Evolutionary conservation across 2,113 vertebrate species (phyloP).

Genomic region (Pelusios castaneus): DNA sequence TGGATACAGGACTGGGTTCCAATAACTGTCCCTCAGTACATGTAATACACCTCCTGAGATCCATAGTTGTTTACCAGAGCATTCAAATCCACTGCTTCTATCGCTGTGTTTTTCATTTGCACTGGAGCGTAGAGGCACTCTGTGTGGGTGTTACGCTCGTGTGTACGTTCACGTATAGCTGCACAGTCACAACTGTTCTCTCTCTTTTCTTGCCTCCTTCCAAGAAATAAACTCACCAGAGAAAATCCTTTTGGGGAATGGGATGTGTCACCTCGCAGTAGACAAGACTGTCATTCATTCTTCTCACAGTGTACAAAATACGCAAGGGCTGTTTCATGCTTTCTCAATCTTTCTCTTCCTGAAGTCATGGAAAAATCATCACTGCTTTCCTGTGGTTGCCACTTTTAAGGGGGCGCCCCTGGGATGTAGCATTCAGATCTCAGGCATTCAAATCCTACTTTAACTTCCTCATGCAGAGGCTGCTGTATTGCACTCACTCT

Average conservation of each 20-base stretch:
- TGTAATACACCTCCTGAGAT: background rate
- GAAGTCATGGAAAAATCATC: background rate
- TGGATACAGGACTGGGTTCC: background rate
- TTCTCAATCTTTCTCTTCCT: background rate
- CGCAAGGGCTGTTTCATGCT: background rate
- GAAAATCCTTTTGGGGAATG: background rate
- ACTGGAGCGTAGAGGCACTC: conserved; percentile 87
- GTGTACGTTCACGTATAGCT: conserved; percentile 85
- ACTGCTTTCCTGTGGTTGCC: no score
- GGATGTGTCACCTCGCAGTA: background rate
- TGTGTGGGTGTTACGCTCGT: conserved; percentile 79
- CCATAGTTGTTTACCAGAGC: conserved; percentile 80
- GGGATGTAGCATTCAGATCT: background rate
- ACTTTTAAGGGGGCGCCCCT: background rate
- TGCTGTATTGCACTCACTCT: background rate
- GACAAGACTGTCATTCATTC: background rate
- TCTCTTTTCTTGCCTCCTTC: background rate
- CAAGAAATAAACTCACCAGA: background rate
- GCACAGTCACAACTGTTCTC: background rate
- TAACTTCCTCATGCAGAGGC: background rate
- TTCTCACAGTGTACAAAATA: background rate
- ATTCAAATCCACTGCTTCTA: conserved; percentile 85
- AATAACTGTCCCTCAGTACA: background rate
- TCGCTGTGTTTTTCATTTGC: conserved; percentile 87
- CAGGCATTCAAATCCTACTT: background rate